These are phyloP conservation scores for Oreocharis arfaki DNA, from an alignment of 2,113 vertebrate species.

Conservation along the genomic window DNA sequence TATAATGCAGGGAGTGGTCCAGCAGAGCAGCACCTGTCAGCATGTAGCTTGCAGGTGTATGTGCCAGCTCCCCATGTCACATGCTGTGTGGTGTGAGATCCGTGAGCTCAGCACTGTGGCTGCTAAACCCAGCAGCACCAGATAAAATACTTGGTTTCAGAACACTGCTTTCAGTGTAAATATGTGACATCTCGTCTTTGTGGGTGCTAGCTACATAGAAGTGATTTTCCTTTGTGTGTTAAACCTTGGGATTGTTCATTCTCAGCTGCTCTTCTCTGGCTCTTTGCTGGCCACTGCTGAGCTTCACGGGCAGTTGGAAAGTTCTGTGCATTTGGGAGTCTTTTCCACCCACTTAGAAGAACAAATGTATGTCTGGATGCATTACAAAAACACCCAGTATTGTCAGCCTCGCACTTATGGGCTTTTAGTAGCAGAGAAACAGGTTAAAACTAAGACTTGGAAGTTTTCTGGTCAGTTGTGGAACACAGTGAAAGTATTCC, in stretches of 20 bases:
- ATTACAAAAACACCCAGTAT: neutral
- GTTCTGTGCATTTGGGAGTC: neutral
- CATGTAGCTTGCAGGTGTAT: neutral
- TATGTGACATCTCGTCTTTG: fast-evolving
- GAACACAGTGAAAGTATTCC: neutral
- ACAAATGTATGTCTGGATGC: neutral
- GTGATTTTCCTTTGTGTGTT: neutral
- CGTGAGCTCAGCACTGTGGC: neutral
- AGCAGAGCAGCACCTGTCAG: neutral
- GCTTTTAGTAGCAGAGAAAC: neutral
- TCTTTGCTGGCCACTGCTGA: neutral
- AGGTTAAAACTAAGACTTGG: neutral
- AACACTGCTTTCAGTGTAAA: neutral
- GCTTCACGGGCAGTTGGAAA: neutral
- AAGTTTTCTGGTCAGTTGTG: neutral
- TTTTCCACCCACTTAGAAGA: neutral
- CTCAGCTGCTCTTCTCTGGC: neutral
- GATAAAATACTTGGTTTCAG: neutral
- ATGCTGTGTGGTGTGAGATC: fast-evolving
- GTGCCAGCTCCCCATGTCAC: fast-evolving
- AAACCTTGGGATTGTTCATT: neutral
- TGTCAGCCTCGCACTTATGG: neutral
- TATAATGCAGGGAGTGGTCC: neutral
- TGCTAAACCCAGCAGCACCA: neutral
- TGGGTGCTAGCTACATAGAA: neutral